A percentile compares a stretch with the other conserved stretches of the same genome.
These are phyloP conservation scores for Drepana falcataria DNA, from an alignment of 2,888 invertebrate species.

Conservation along the genomic window DNA sequence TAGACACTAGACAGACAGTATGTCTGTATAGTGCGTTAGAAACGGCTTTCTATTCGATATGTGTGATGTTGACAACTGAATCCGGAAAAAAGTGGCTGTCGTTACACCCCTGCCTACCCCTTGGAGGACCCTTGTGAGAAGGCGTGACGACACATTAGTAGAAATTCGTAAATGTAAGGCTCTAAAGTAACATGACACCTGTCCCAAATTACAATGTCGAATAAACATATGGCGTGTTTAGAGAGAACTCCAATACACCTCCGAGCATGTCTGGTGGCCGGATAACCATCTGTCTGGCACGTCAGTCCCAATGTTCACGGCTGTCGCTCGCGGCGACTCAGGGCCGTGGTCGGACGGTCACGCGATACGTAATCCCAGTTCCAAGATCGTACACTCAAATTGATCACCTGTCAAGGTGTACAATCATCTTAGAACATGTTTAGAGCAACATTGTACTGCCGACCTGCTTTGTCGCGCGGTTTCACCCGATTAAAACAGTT, in stretches of 20 bases:
- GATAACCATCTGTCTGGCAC: conserved; percentile 18
- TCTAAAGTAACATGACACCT: not conserved
- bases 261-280: conserved; percentile 12
- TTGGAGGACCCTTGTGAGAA: too few relatives aligned
- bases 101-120: too few relatives aligned
- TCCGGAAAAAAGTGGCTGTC: too few relatives aligned
- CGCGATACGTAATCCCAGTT: conserved; percentile 27
- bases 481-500: too few relatives aligned
- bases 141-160: too few relatives aligned
- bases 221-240: not conserved
- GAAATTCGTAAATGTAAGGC: not conserved
- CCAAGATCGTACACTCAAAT: conserved; percentile 7
- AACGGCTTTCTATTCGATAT: too few relatives aligned
- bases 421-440: not conserved
- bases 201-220: not conserved
- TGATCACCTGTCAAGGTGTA: not conserved
- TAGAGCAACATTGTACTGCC: too few relatives aligned
- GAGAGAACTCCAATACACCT: conserved; percentile 4
- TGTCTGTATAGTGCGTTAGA: too few relatives aligned
- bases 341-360: conserved; percentile 14
- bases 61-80: too few relatives aligned
- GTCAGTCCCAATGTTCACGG: conserved; percentile 34
- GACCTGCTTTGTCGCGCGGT: too few relatives aligned
- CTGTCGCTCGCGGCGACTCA: conserved; percentile 28
- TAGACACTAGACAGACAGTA: too few relatives aligned